Evolutionary conservation across 1,140 invertebrate genomes (phyloP).

Genomic region (Aleiodes sp.): DNA sequence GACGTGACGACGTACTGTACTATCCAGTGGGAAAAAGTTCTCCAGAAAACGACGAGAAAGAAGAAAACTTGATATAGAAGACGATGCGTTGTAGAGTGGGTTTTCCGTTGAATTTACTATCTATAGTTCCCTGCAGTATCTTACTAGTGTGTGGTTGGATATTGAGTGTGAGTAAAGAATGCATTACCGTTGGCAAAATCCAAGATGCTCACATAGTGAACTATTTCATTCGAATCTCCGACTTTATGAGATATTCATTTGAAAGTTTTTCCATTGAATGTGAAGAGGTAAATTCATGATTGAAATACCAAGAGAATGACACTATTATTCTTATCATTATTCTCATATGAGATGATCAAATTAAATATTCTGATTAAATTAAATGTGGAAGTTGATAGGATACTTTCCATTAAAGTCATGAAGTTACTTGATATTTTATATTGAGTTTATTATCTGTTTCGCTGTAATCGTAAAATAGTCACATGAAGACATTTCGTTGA

Average conservation of each 20-base stretch:
- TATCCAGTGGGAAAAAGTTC: conserved; percentile 11
- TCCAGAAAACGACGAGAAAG: background rate
- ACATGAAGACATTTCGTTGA: conserved; percentile 18
- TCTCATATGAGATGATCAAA: too few species aligned
- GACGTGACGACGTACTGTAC: background rate
- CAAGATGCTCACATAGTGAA: background rate
- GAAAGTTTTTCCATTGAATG: too few species aligned
- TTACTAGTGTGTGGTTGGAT: background rate
- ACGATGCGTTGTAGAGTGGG: background rate
- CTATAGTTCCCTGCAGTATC: background rate
- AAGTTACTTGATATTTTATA: too few species aligned
- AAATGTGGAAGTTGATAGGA: too few species aligned
- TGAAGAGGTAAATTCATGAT: background rate
- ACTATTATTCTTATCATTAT: too few species aligned
- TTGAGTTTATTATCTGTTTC: background rate
- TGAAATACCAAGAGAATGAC: too few species aligned
- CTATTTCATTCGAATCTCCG: too few species aligned
- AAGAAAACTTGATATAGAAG: conserved; percentile 14
- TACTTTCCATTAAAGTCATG: too few species aligned
- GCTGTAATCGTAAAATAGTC: background rate
- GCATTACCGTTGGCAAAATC: background rate
- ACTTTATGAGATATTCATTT: too few species aligned
- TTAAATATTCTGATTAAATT: too few species aligned
- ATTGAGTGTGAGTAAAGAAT: background rate
- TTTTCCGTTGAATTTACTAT: conserved; percentile 7